Evolutionary conservation across 2,113 vertebrate species (phyloP), one percentile per base, ranked within the genome.

Genomic region (Pyrgilauda ruficollis): DNA sequence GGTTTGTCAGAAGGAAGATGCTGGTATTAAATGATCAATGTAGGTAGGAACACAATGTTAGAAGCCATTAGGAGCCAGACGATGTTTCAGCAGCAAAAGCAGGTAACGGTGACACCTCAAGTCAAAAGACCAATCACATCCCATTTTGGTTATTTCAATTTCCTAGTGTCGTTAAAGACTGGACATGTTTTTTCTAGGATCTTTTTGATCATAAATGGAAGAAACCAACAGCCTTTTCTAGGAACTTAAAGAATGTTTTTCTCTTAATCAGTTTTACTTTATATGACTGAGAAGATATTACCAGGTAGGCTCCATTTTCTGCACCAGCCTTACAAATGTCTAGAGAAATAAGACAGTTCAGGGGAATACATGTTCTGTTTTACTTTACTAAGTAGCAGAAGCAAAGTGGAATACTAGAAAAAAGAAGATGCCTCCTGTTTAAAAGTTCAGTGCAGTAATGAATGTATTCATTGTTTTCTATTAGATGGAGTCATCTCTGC

Each of bases 61-160:
- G 83, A 92, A 94, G 82, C 88, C 74, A 81, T 95, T 96, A 96
- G 84, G 78, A 95, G 78, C 49, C 90, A 90, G 79, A 91, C 11
- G 1, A 79, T 53, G 83, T 93, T 94, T 96, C 93, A 86, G 58
- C 70, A 88, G 84, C 62, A 92, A 93, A 94, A 81, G 85, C 68
- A 86, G 68, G 90, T 88, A 94, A 95, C 41, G 8, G 79, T 95
- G 81, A 73, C 86, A 86, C 78, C 75, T 93, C 82, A 78, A 63
- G 77, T 94, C 69, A 92, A 93, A 94, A 97, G 92, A 93, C 94
- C 91, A 90, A 90, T 93, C 89, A 56, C 31, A 75, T 89, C 74
- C 80, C 93, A 75, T 79, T 96, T 96, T 95, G 93, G 94, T 95
- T 90, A 97, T 93, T 92, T 94, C 90, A 79, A 80, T 96, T 96